Base-by-base conservation (phyloP, 1,140 invertebrate genomes). In the Heterodera carotae region DNA sequence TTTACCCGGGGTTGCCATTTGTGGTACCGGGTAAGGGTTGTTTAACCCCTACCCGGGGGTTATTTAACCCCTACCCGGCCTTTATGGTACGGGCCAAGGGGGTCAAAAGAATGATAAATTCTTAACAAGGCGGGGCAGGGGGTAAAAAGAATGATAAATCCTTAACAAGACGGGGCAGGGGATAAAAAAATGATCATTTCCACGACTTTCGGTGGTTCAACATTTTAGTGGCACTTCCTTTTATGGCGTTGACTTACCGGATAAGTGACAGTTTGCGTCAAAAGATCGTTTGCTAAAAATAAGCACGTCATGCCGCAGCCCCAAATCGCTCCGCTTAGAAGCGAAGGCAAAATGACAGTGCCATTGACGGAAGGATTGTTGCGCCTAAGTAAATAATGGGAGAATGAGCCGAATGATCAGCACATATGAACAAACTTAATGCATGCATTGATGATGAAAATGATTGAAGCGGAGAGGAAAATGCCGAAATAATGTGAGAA, bases 401-500 rank as follows among this genome's bases (percentile, higher is more conserved):
- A 66, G 5, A 66, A 66, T 66, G 62, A 8, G 29, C 62, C 29
- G 7, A 25, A 12, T 22, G 0, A 39, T 27, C 18, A 3, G 12
- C 12, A 12, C 15, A 48, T 22, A 59, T 22, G 27, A 18, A 2
- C 15, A 6, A 27, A 78, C 77, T 60, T 78, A 18, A 76, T 25
- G 33, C 79, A 25, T 18, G 77, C 43, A 69, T 81, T 81, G 22
- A 69, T 60, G 53, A 82, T 68, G 66, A 82, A 82, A 62, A 80
- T 79, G 59, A 60, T n/a, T 3, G 81, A 71, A 33, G 76, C 53
- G 22, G 43, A 64, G 39, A 83, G 76, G 66, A 82, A 82, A 31
- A 79, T 72, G 15, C 81, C 81, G 69, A 82, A 82, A 53, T 74
- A 82, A 69, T 83, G 81, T 2, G 77, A 74, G 56, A 82, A 82